Evolutionary conservation across 2,888 invertebrate genomes (phyloP).

Genomic region (Eilema depressum): DNA sequence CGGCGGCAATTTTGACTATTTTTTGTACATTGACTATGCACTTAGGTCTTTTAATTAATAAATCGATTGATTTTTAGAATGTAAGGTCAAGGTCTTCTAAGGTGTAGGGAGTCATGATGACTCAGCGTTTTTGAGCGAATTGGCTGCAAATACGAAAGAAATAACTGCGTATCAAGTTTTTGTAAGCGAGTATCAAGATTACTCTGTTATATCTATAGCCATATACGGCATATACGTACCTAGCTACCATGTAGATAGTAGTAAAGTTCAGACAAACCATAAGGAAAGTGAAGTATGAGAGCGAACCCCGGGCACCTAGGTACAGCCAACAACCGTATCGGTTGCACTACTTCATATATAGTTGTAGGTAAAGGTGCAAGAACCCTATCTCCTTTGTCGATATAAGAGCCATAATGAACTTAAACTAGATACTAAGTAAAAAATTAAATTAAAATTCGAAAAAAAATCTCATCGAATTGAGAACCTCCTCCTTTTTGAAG

Average conservation of each 20-base stretch:
- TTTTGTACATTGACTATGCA: constrained; percentile 31
- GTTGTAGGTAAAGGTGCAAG: too few species aligned
- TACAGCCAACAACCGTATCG: too few species aligned
- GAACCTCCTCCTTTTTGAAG: too few species aligned
- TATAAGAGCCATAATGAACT: too few species aligned
- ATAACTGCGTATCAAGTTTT: constrained; percentile 45
- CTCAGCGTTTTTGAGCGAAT: constrained; percentile 52
- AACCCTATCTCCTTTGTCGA: too few species aligned
- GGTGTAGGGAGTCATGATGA: constrained; percentile 56
- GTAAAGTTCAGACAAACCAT: not conserved
- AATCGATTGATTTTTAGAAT: not conserved
- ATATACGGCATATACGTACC: not conserved
- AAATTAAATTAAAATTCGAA: too few species aligned
- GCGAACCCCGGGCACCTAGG: not conserved
- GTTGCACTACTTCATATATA: too few species aligned
- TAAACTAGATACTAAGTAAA: too few species aligned
- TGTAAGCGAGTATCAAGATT: constrained; percentile 27
- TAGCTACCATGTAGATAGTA: not conserved
- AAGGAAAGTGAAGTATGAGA: not conserved
- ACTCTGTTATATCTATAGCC: constrained; percentile 15
- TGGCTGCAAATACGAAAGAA: constrained; percentile 21
- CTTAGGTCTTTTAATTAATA: constrained; percentile 6
- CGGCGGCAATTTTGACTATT: constrained; percentile 76
- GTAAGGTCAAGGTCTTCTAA: constrained; percentile 7
- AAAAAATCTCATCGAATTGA: too few species aligned